Base-by-base conservation (phyloP, 2,797 vertebrate genomes). In the Mastacembelus armatus region DNA sequence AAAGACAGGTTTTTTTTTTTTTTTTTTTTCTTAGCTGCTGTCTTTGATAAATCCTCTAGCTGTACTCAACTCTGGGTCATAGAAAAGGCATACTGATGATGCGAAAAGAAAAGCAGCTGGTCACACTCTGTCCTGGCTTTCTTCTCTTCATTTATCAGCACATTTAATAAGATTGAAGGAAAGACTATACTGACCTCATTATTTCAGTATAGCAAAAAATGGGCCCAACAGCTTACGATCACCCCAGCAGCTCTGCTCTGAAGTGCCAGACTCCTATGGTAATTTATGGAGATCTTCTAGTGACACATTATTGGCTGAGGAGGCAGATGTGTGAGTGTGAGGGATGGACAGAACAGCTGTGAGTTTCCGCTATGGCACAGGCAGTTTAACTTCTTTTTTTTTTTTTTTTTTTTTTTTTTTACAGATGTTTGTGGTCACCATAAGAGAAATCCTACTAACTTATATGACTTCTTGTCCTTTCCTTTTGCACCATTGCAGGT, bases 261-360 rank as follows among this genome's bases (percentile, higher is more conserved):
- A 81, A 65, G 51, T 84, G 71, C 76, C 75, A 83, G 58, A 71
- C 61, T 63, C 57, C 45, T 50, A 8, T 61, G 55, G 49, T 85
- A 77, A 84, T 80, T 79, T 75, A 81, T 84, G 47, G 74, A 75
- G 65, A 59, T 83, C 79, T 74, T 73, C 60, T 45, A 68, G 66
- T 78, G 74, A 84, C 84, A 81, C 59, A 55, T 86, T 76, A 81
- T 74, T 89, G 85, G 78, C 79, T 64, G 65, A 79, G 63, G 47
- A 9, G 30, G 77, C 73, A 66, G 75, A 55, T 60, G 66, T 71
- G 67, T 67, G 50, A 82, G 54, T 48, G 60, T 61, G 36, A 75
- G 66, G 55, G 70, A 86, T 67, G 47, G 73, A 80, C 49, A 19
- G 71, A 86, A 71, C 85, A 90, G 77, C 83, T 89, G 78, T 71